Evolutionary conservation across 1,140 invertebrate genomes (phyloP).

Genomic region (Conus betulinus): DNA sequence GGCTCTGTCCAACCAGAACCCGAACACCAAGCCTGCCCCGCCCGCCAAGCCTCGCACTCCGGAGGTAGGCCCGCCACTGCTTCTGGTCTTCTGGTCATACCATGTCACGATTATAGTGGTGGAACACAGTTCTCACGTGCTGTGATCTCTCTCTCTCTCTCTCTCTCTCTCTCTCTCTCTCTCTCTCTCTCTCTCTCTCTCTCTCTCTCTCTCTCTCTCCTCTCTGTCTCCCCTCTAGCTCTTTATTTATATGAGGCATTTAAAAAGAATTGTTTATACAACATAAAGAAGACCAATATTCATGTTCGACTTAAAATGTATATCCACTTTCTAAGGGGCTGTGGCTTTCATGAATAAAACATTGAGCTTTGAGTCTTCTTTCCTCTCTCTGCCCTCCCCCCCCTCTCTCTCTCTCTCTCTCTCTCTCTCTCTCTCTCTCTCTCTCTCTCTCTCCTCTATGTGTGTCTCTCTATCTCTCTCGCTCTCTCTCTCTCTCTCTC

Average conservation of each 20-base stretch:
- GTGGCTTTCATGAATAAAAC: background rate
- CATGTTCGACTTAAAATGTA: too few relatives aligned
- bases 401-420: background rate
- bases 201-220: too few relatives aligned
- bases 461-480: background rate
- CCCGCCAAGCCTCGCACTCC: background rate
- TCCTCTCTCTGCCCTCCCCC: background rate
- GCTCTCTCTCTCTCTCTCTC: conserved; percentile 4
- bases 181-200: too few relatives aligned
- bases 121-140: too few relatives aligned
- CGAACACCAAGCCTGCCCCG: background rate
- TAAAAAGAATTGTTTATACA: too few relatives aligned
- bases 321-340: background rate
- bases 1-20: background rate
- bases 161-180: too few relatives aligned
- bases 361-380: too few relatives aligned
- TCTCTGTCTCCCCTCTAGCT: too few relatives aligned
- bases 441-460: background rate
- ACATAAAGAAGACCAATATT: too few relatives aligned
- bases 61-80: background rate
- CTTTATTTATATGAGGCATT: too few relatives aligned
- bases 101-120: background rate
- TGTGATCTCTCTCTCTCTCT: too few relatives aligned
- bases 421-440: conserved; percentile 1
- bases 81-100: background rate